Percentiles rank a stretch among this genome's conserved stretches.
Conservation (phyloP, 2,888 invertebrate species). For the Neoaliturus tenellus region DNA sequence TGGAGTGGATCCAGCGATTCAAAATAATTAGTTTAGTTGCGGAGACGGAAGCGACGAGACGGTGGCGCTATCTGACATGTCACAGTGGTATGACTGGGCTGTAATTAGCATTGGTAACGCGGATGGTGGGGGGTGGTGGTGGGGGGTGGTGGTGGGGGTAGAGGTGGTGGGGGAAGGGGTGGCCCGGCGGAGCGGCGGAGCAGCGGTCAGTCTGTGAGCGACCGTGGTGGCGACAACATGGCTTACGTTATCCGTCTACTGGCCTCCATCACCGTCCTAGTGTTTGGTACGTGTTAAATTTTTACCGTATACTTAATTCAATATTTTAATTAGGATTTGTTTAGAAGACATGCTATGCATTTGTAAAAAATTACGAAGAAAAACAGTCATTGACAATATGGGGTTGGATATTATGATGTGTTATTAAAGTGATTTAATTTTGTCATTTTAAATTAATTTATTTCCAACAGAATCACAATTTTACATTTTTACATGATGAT, state of each 20-base stretch:
- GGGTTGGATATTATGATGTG: too few relatives aligned
- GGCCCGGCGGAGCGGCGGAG: too few relatives aligned
- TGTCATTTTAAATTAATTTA: too few relatives aligned
- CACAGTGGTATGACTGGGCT: background rate
- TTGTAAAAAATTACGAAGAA: too few relatives aligned
- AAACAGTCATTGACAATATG: too few relatives aligned
- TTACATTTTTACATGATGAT: too few relatives aligned
- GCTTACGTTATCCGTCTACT: background rate
- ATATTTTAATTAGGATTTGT: too few relatives aligned
- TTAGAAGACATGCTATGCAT: too few relatives aligned
- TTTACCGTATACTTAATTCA: too few relatives aligned
- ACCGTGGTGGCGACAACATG: background rate
- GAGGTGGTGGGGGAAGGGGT: background rate
- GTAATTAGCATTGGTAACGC: constrained; percentile 14
- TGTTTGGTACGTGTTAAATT: background rate
- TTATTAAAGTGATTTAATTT: too few relatives aligned
- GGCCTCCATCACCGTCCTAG: background rate
- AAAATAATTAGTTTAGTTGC: constrained; percentile 13
- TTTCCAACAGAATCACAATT: too few relatives aligned
- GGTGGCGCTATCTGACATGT: constrained; percentile 9
- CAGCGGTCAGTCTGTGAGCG: background rate
- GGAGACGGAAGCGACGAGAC: background rate
- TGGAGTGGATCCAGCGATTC: background rate
- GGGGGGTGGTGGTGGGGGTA: background rate
- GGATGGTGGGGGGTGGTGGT: background rate